These are phyloP conservation scores for Dolomedes plantarius DNA, from an alignment of 2,888 invertebrate genomes.

Conservation along the genomic window DNA sequence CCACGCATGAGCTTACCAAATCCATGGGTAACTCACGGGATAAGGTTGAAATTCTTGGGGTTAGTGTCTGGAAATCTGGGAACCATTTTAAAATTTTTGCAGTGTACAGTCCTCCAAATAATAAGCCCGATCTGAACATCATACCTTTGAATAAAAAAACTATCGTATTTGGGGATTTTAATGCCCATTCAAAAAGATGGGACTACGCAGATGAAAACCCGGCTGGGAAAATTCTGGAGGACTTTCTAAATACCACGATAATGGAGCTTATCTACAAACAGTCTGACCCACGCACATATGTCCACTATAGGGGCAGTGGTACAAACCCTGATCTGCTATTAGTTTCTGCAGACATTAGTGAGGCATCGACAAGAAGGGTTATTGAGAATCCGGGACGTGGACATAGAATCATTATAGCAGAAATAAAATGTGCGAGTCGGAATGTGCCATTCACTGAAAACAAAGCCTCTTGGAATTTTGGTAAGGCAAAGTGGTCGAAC, in stretches of 20 bases:
- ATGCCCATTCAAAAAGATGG: no score
- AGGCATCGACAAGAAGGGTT: not conserved
- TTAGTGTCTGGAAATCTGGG: not conserved
- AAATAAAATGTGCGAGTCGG: not conserved
- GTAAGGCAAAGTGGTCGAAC: not conserved
- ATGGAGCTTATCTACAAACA: not conserved
- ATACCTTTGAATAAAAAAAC: not conserved
- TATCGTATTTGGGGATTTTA: no score
- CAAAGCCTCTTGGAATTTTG: not conserved
- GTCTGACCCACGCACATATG: not conserved
- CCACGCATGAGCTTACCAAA: not conserved
- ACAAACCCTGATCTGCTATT: not conserved
- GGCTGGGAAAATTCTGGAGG: no score
- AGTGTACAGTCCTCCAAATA: not conserved
- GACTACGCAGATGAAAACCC: not conserved
- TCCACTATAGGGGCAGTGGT: conserved; percentile 11
- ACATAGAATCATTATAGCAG: not conserved
- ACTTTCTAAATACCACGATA: not conserved
- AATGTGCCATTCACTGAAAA: not conserved
- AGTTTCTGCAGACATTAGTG: not conserved
- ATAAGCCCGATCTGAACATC: not conserved
- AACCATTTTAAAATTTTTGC: not conserved
- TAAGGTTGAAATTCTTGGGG: not conserved
- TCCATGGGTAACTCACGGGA: not conserved
- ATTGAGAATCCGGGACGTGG: not conserved